Conservation (phyloP, 2,888 invertebrate species). For the Acleris cristana region DNA sequence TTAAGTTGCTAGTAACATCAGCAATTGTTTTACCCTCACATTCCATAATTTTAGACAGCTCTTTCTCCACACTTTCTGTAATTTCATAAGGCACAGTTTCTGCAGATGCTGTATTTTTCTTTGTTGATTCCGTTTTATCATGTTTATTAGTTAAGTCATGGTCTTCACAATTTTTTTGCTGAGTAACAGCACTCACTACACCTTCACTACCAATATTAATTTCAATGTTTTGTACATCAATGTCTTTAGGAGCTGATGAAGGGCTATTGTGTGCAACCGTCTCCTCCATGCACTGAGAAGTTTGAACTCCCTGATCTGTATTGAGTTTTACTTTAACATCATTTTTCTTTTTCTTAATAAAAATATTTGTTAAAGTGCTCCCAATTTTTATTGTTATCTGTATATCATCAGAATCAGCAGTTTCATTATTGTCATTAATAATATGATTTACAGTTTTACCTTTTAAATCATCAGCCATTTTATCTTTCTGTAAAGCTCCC, state of each 20-base stretch:
- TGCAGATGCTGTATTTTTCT: constrained; percentile 73
- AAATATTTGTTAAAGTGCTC: constrained; percentile 66
- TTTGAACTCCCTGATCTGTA: constrained; percentile 67
- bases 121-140: constrained; percentile 54
- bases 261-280: constrained; percentile 40
- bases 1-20: constrained; percentile 13
- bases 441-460: constrained; percentile 42
- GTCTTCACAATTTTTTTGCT: constrained; percentile 36
- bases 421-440: constrained; percentile 43
- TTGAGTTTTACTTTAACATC: constrained; percentile 67
- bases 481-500: constrained; percentile 46
- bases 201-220: constrained; percentile 44
- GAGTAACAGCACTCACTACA: constrained; percentile 39
- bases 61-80: constrained; percentile 73
- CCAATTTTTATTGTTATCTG: constrained; percentile 73
- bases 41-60: constrained; percentile 56
- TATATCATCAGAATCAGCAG: constrained; percentile 60
- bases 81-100: constrained; percentile 71
- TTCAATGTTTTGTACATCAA: constrained; percentile 46
- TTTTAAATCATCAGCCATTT: constrained; percentile 15
- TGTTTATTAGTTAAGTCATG: constrained; percentile 30
- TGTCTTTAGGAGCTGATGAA: constrained; percentile 34
- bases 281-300: constrained; percentile 52
- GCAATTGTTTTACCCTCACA: constrained; percentile 17
- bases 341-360: constrained; percentile 67